phyloP scores from a whole-genome alignment of 2,797 vertebrate species.

The Halcyon badia region DNA sequence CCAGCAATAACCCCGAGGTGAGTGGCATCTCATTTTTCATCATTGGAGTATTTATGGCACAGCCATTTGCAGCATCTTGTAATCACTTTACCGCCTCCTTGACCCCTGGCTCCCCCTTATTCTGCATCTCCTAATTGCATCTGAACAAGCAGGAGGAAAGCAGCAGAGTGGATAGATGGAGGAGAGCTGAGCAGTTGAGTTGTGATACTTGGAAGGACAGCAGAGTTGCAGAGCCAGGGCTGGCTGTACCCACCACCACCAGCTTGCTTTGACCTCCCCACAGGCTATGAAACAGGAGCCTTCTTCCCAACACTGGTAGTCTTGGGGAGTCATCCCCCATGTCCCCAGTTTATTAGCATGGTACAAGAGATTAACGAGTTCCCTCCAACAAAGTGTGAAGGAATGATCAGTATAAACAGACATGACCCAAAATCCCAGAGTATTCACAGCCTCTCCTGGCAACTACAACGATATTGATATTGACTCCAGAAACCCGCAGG shows the following conservation, averaged over 20 bases:
- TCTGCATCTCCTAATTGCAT: conserved; percentile 48
- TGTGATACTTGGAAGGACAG: conserved; percentile 61
- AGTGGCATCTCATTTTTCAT: conserved; percentile 50
- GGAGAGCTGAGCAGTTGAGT: conserved; percentile 25
- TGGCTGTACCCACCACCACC: neutral
- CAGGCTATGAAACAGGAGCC: neutral
- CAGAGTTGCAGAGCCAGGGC: conserved; percentile 11
- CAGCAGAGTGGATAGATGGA: conserved; percentile 24
- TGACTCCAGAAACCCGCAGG: neutral
- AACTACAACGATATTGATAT: neutral
- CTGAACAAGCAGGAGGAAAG: neutral
- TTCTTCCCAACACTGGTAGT: conserved; percentile 8
- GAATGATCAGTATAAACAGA: neutral
- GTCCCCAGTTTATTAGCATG: neutral
- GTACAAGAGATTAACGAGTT: neutral
- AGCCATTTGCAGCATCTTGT: conserved; percentile 43
- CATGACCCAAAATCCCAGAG: neutral
- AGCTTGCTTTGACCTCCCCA: conserved; percentile 29
- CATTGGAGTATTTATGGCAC: conserved; percentile 19
- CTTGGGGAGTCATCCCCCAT: neutral
- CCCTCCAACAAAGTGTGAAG: neutral
- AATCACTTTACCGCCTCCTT: conserved; percentile 59
- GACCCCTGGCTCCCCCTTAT: conserved; percentile 43
- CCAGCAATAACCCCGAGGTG: conserved; percentile 40
- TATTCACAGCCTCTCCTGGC: neutral